A percentile compares a stretch with the other conserved stretches of the same genome.
These are phyloP conservation scores for Aythya baeri DNA, from an alignment of 2,113 vertebrate genomes.

Conservation along the genomic window DNA sequence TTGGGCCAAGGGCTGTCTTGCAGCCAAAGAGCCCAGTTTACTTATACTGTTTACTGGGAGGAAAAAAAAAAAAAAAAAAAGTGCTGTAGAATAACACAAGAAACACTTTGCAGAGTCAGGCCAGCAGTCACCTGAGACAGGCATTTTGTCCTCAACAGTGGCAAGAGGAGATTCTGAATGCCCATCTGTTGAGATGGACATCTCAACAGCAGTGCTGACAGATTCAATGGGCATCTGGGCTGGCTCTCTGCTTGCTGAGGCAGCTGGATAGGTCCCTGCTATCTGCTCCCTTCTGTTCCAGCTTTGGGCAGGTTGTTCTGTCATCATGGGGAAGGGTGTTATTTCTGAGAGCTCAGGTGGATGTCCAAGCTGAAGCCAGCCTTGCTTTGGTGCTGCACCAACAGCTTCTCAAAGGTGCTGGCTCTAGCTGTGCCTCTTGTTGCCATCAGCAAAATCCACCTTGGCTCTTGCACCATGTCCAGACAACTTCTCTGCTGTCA, in stretches of 20 bases:
- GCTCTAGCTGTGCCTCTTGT: neutral
- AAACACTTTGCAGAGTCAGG: neutral
- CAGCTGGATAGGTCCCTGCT: neutral
- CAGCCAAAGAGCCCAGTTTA: neutral
- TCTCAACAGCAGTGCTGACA: neutral
- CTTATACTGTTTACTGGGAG: neutral
- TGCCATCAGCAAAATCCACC: neutral
- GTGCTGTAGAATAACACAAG: neutral
- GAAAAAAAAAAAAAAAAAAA: neutral
- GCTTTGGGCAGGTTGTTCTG: neutral
- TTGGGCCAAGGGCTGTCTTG: neutral
- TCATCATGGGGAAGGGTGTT: fast-evolving
- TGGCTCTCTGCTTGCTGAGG: neutral
- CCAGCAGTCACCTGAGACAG: neutral
- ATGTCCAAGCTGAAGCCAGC: neutral
- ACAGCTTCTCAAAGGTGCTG: neutral
- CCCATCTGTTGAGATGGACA: neutral
- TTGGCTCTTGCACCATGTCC: fast-evolving
- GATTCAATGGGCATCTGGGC: neutral
- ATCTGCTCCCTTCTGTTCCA: neutral
- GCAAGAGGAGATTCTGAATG: neutral
- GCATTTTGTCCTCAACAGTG: fast-evolving
- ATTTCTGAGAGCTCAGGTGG: neutral
- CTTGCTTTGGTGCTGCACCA: neutral
- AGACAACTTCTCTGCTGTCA: neutral